phyloP scores from a whole-genome alignment of 2,888 invertebrate genomes.

The Gnatocerus cornutus region DNA sequence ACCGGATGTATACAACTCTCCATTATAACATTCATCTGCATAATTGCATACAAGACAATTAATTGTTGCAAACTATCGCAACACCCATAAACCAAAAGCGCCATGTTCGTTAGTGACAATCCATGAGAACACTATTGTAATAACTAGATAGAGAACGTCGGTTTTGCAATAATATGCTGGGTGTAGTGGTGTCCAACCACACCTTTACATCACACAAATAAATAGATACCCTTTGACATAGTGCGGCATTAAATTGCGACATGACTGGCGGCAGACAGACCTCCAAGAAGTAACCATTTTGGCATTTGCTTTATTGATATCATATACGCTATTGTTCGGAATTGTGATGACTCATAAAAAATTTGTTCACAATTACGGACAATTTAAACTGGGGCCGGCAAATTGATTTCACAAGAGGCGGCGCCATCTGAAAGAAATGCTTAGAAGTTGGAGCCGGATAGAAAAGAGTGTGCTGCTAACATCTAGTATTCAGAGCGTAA shows the following conservation, averaged over 20 bases:
- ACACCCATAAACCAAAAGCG: constrained; percentile 50
- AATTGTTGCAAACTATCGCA: constrained; percentile 51
- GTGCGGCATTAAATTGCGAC: constrained; percentile 55
- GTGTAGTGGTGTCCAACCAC: constrained; percentile 63
- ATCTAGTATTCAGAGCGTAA: constrained; percentile 21
- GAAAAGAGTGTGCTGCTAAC: constrained; percentile 21
- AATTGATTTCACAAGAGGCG: not conserved
- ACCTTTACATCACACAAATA: constrained; percentile 63
- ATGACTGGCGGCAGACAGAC: constrained; percentile 23
- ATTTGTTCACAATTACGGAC: too few species aligned
- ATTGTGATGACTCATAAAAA: not conserved
- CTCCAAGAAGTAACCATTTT: constrained; percentile 8
- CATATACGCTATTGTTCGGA: constrained; percentile 6
- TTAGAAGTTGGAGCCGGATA: not conserved
- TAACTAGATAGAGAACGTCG: constrained; percentile 47
- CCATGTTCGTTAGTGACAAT: constrained; percentile 52
- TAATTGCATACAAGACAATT: constrained; percentile 42
- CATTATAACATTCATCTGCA: constrained; percentile 26
- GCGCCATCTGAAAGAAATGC: constrained; percentile 22
- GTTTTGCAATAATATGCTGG: constrained; percentile 62
- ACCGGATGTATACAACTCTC: constrained; percentile 11
- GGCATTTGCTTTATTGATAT: constrained; percentile 3
- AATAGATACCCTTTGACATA: constrained; percentile 66
- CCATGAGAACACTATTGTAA: constrained; percentile 55
- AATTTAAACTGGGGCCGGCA: not conserved